phyloP scores from a whole-genome alignment of 2,797 vertebrate genomes.

The Acanthis flammea region DNA sequence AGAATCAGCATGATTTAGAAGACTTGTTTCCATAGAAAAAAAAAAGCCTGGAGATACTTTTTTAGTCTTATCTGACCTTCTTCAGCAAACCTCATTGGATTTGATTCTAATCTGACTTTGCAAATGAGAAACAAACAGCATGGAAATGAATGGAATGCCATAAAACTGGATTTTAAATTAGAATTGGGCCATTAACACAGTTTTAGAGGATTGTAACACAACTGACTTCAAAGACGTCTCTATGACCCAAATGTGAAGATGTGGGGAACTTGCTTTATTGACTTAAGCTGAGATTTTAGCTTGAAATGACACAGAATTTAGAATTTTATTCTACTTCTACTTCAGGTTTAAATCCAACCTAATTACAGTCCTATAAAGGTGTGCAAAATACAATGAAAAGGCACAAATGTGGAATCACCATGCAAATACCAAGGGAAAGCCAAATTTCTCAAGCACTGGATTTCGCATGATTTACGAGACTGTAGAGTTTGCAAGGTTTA shows the following conservation, averaged over 20 bases:
- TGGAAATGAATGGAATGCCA: conserved; percentile 36
- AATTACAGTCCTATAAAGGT: neutral
- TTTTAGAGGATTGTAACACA: neutral
- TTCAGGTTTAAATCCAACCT: neutral
- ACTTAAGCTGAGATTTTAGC: neutral
- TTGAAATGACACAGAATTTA: neutral
- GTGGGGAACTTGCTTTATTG: neutral
- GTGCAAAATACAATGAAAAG: neutral
- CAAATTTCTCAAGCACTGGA: neutral
- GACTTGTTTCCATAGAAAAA: neutral
- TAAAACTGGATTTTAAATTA: conserved; percentile 36
- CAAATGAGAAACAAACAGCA: neutral
- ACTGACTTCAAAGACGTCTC: neutral
- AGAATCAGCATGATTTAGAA: neutral
- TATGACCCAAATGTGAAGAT: neutral
- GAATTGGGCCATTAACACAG: neutral
- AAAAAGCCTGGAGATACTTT: neutral
- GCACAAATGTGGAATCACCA: neutral
- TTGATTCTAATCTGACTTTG: conserved; percentile 4
- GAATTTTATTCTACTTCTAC: neutral
- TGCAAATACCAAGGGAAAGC: neutral
- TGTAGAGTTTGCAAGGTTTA: neutral
- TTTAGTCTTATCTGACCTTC: conserved; percentile 28
- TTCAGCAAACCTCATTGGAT: neutral
- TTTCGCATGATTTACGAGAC: neutral